Base-by-base conservation (phyloP, 2,113 vertebrate genomes). In the Cisticola juncidis region DNA sequence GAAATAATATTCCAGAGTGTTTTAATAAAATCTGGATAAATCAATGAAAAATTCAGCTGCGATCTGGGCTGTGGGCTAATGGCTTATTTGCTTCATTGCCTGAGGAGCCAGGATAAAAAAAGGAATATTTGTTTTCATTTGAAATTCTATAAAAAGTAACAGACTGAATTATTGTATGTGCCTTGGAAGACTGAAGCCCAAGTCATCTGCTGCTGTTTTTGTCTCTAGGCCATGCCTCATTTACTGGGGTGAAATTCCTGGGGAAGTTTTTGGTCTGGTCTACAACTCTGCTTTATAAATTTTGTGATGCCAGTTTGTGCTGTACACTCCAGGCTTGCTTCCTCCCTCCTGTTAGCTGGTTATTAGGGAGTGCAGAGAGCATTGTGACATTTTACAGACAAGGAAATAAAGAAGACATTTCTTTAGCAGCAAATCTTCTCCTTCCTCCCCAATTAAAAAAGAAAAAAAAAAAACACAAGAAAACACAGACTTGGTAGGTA, bases 131-230 rank as follows among this genome's bases (percentile, higher is more conserved):
- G 79, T 92, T 94, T 97, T 96, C 64, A 72, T 44, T 65, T 86
- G 76, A 76, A 92, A 84, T 80, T 31, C 90, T 96, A 82, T 94
- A 88, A 95, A 92, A 96, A 94, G 93, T 60, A 95, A 92, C 92
- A 86, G 80, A 23, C 69, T 54, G 38, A 96, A 83, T 60, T 88
- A 97, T 90, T 94, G 88, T 79, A 88, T 92, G 91, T 69, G 50
- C 16, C 3, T 81, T 97, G 72, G 90, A 95, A 94, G 90, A 61
- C 64, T 72, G 51, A 85, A 95, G 86, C 83, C 62, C 71, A 88
- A 95, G 92, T 92, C 81, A 92, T 94, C 88, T 81, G 81, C 92
- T 95, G 84, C 88, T 95, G 88, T 78, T 97, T 96, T 97, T 95
- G 94, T 95, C 91, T 90, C 85, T 50, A 92, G 90, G 86, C 94